Conservation (phyloP, 2,797 vertebrate species). For the Adelosebastes latens region DNA sequence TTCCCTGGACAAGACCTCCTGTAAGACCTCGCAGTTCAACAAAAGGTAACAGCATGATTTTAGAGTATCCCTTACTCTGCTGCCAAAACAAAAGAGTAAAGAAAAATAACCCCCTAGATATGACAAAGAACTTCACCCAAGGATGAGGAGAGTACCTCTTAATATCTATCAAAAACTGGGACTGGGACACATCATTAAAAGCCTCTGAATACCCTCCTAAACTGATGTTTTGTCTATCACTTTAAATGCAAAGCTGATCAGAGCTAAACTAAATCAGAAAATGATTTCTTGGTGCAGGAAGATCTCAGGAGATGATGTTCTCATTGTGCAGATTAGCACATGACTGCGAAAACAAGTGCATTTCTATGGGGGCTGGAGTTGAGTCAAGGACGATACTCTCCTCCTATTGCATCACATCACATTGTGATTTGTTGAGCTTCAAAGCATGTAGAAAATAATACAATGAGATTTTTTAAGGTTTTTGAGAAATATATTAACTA, state of each 20-base stretch:
- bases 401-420: background rate
- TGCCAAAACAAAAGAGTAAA: background rate
- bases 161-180: background rate
- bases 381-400: background rate
- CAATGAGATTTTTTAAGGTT: background rate
- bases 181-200: background rate
- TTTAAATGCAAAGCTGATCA: background rate
- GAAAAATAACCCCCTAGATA: background rate
- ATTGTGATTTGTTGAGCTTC: background rate
- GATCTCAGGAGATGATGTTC: slow-evolving; percentile 5
- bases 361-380: background rate
- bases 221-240: background rate
- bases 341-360: slow-evolving; percentile 16
- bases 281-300: background rate
- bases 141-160: background rate
- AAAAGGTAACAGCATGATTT: slow-evolving; percentile 17
- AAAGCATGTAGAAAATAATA: background rate
- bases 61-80: background rate
- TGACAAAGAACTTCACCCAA: background rate
- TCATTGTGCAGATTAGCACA: slow-evolving; percentile 11
- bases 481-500: background rate
- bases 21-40: slow-evolving; percentile 4
- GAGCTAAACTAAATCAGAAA: background rate
- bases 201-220: background rate
- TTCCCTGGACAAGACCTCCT: background rate